A percentile compares a stretch with the other conserved stretches of the same genome.
These are phyloP conservation scores for Prenolepis imparis DNA, from an alignment of 2,888 invertebrate species.

Conservation along the genomic window DNA sequence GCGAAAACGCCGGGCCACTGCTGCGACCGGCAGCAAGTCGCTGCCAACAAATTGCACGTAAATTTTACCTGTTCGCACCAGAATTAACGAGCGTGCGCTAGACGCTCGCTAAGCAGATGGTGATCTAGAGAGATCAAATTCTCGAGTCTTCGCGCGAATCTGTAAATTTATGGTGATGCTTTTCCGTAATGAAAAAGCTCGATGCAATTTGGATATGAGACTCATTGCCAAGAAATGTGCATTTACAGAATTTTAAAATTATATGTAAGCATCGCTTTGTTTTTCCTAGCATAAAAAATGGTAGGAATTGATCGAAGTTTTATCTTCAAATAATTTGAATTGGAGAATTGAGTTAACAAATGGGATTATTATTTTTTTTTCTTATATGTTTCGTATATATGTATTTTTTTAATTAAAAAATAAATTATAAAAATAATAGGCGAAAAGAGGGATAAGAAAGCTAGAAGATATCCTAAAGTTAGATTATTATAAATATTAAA, in stretches of 20 bases:
- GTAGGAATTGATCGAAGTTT: background rate
- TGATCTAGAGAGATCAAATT: slow-evolving; percentile 47
- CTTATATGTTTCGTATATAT: background rate
- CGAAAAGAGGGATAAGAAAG: background rate
- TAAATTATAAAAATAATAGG: background rate
- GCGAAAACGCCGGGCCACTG: slow-evolving; percentile 35
- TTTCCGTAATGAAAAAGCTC: slow-evolving; percentile 45
- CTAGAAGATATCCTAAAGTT: background rate
- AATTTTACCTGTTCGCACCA: slow-evolving; percentile 75
- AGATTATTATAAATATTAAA: background rate
- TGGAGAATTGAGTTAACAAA: background rate
- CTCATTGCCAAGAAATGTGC: slow-evolving; percentile 6
- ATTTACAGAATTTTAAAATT: background rate
- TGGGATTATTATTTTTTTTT: background rate
- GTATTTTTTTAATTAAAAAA: background rate
- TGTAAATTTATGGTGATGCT: slow-evolving; percentile 50
- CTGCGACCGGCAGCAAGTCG: slow-evolving; percentile 48
- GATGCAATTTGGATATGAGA: slow-evolving; percentile 36
- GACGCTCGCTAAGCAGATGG: slow-evolving; percentile 44
- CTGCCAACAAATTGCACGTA: slow-evolving; percentile 74
- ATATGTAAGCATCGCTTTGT: slow-evolving; percentile 14
- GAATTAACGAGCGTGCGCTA: slow-evolving; percentile 67
- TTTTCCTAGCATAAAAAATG: background rate
- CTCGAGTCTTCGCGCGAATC: slow-evolving; percentile 26
- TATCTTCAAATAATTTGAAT: background rate